Percentiles rank a stretch among this genome's conserved stretches.
These are phyloP conservation scores for Mythimna ferrago DNA, from an alignment of 2,888 invertebrate genomes.

Conservation along the genomic window DNA sequence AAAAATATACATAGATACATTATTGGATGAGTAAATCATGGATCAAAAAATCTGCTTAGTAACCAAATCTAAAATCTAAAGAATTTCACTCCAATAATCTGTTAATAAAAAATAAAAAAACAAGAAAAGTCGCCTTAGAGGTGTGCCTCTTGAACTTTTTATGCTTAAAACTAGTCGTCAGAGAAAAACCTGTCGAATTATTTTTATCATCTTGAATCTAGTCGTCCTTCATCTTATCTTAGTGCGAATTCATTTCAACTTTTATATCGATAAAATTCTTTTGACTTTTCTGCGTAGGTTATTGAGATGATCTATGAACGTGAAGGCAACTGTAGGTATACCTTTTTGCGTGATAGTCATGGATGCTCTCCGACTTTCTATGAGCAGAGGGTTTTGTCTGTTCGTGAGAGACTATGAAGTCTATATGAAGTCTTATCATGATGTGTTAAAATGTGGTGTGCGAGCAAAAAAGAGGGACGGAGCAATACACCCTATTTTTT, in stretches of 20 bases:
- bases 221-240: slow-evolving; percentile 4
- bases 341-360: neutral
- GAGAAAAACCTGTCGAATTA: slow-evolving; percentile 14
- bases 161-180: slow-evolving; percentile 6
- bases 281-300: no score
- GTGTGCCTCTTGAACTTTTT: neutral
- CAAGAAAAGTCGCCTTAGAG: neutral
- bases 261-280: neutral
- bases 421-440: no score
- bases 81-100: neutral
- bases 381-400: neutral
- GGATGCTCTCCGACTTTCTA: neutral
- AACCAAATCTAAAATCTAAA: neutral
- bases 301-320: neutral
- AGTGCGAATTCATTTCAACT: neutral
- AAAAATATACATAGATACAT: no score
- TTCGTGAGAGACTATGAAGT: neutral
- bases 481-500: no score
- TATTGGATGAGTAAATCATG: no score
- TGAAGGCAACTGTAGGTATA: neutral
- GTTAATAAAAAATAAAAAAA: neutral
- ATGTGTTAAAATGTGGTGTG: no score
- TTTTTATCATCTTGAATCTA: slow-evolving; percentile 16
- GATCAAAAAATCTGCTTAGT: no score
- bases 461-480: no score